phyloP scores from a whole-genome alignment of 2,888 invertebrate species.

The Cremastinae sp. region DNA sequence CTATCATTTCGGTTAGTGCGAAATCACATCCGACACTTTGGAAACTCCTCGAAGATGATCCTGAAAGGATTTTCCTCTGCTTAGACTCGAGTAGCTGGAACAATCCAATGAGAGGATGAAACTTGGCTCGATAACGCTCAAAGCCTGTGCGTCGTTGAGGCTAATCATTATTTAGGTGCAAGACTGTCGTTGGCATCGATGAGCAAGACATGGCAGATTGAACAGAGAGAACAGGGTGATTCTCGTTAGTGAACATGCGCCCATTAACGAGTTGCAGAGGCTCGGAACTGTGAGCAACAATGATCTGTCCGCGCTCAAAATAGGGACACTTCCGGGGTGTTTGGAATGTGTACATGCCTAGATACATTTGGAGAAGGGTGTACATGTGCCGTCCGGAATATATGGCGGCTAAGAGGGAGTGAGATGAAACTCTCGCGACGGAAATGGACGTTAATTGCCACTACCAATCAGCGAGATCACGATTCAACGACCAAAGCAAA shows the following conservation, averaged over 20 bases:
- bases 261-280: slow-evolving; percentile 16
- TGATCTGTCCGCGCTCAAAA: slow-evolving; percentile 69
- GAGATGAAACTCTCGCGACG: slow-evolving; percentile 63
- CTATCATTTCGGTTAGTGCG: slow-evolving; percentile 5
- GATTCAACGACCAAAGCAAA: slow-evolving; percentile 63
- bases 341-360: slow-evolving; percentile 62
- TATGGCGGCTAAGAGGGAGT: slow-evolving; percentile 25
- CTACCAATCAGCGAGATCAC: slow-evolving; percentile 75
- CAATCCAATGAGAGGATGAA: slow-evolving; percentile 29
- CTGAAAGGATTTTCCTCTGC: slow-evolving; percentile 15
- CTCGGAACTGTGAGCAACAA: slow-evolving; percentile 70
- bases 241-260: slow-evolving; percentile 15
- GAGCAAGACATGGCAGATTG: slow-evolving; percentile 7
- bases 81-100: slow-evolving; percentile 39
- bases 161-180: not conserved
- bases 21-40: slow-evolving; percentile 43
- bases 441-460: slow-evolving; percentile 75
- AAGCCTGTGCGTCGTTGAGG: too few species aligned
- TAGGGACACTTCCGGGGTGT: slow-evolving; percentile 44
- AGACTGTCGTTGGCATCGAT: not conserved
- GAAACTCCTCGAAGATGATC: slow-evolving; percentile 39
- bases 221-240: slow-evolving; percentile 21
- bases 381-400: slow-evolving; percentile 41
- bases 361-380: slow-evolving; percentile 61
- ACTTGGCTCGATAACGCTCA: not conserved